Base-by-base conservation (phyloP, 2,888 invertebrate genomes). In the Drosophila tanythrix region DNA sequence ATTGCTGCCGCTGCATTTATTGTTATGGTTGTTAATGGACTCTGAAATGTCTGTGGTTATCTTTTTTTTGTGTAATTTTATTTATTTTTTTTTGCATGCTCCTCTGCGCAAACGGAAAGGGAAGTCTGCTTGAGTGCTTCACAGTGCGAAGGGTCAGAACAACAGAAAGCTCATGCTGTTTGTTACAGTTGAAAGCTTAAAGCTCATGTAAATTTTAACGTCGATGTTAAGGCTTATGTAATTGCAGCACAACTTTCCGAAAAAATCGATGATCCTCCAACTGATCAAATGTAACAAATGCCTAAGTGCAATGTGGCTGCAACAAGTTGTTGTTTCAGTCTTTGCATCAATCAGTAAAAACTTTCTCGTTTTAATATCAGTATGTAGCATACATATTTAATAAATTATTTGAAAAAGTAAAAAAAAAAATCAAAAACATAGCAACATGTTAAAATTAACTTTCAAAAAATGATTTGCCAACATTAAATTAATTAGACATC, bases 51-150 rank as follows among this genome's bases (percentile, higher is more conserved):
- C 43, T 25, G 43, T 11, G 59, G 38, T 68, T 50, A 7, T 21
- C 33, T 52, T 63, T 29, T 38, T 38, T 50, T 61, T 5, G 27
- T 53, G 33, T 43, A 68, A 31, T 70, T 59, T 48, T 27, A 25
- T 29, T 58, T 15, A 21, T 55, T 65, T 43, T 57, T 67, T 79
- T 70, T 79, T 82, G 62, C 70, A 73, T 74, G 72, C 70, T 15
- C 71, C 69, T 88, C 57, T 83, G 89, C 69, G 62, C 79, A 72
- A 77, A 69, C 82, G 89, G 81, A 81, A 84, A 68, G 81, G 84
- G 84, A 85, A 83, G 82, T 89, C 43, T 85, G 84, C 84, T 89
- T 87, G 61, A 81, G 70, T 85, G 84, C 71, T 25, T 70, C 63
- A 15, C 4, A 46, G 51, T 66, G 43, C 46, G 53, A 76, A 80